Evolutionary conservation across 2,888 invertebrate species (phyloP).

Genomic region (Brachypterus glaber): DNA sequence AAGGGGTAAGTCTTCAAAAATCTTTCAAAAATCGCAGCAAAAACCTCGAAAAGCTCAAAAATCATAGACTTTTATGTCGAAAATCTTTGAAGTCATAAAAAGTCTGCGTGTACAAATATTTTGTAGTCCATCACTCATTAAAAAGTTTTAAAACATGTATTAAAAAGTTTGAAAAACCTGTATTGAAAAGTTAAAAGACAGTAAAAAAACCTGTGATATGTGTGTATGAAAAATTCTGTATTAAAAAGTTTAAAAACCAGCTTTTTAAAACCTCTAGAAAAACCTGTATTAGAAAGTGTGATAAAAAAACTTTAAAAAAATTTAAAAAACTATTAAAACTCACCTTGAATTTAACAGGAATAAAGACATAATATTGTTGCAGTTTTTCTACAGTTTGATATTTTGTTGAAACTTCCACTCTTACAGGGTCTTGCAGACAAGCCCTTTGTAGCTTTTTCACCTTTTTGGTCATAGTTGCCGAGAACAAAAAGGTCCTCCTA

Average conservation of each 20-base stretch:
- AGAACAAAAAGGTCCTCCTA: constrained; percentile 86
- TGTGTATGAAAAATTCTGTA: too few relatives aligned
- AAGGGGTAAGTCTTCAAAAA: too few relatives aligned
- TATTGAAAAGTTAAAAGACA: too few relatives aligned
- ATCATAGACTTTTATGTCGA: too few relatives aligned
- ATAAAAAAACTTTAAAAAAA: not conserved
- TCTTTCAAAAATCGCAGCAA: too few relatives aligned
- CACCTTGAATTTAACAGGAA: constrained; percentile 93
- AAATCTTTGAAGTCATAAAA: too few relatives aligned
- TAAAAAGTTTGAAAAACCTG: too few relatives aligned
- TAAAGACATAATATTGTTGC: constrained; percentile 88
- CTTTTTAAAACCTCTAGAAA: not conserved
- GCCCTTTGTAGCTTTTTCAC: constrained; percentile 94
- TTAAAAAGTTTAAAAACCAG: constrained; percentile 9
- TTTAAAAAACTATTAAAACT: constrained; percentile 8
- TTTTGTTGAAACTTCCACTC: constrained; percentile 91
- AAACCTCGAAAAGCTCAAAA: too few relatives aligned
- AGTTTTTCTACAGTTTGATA: constrained; percentile 97
- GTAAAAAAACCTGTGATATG: too few relatives aligned
- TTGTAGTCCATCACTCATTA: too few relatives aligned
- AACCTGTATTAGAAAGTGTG: constrained; percentile 2
- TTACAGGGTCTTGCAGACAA: constrained; percentile 86
- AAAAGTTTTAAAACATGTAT: too few relatives aligned
- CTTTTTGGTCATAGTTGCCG: constrained; percentile 99
- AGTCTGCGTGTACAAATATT: too few relatives aligned